phyloP scores from a whole-genome alignment of 2,113 vertebrate genomes.

The Python bivittatus region DNA sequence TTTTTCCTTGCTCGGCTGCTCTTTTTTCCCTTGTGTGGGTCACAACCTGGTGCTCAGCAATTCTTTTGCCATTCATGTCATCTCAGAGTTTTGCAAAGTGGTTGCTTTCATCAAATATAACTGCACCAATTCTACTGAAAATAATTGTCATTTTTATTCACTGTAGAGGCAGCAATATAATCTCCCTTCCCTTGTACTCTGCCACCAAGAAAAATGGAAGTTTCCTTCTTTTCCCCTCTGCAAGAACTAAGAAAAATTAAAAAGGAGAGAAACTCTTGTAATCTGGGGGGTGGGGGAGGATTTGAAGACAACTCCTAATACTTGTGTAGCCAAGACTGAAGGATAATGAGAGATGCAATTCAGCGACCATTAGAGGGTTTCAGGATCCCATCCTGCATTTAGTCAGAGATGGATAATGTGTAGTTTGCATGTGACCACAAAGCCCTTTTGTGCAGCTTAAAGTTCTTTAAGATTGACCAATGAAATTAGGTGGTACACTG shows the following conservation, averaged over 20 bases:
- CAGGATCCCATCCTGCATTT: neutral
- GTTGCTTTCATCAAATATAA: slow-evolving; percentile 14
- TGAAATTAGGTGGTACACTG: too few species aligned
- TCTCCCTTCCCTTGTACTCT: neutral
- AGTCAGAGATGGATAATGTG: too few species aligned
- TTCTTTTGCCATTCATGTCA: neutral
- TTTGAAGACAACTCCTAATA: neutral
- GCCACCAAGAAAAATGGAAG: neutral
- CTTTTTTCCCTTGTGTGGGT: neutral
- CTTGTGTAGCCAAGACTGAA: neutral
- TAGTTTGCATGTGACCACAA: too few species aligned
- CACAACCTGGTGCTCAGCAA: neutral
- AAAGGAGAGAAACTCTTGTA: neutral
- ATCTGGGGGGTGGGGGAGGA: too few species aligned
- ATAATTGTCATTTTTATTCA: slow-evolving; percentile 5
- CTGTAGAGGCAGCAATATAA: neutral
- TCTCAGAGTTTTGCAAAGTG: neutral
- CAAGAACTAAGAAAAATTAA: neutral
- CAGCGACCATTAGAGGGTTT: neutral
- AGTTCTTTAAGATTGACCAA: too few species aligned
- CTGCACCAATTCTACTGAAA: neutral
- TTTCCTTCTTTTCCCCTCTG: neutral
- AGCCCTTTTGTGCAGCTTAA: too few species aligned
- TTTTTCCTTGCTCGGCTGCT: neutral
- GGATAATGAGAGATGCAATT: neutral